Percentiles rank a stretch among this genome's conserved stretches.
Conservation (phyloP, 2,797 vertebrate species). For the Typhlichthys eigenmanni region DNA sequence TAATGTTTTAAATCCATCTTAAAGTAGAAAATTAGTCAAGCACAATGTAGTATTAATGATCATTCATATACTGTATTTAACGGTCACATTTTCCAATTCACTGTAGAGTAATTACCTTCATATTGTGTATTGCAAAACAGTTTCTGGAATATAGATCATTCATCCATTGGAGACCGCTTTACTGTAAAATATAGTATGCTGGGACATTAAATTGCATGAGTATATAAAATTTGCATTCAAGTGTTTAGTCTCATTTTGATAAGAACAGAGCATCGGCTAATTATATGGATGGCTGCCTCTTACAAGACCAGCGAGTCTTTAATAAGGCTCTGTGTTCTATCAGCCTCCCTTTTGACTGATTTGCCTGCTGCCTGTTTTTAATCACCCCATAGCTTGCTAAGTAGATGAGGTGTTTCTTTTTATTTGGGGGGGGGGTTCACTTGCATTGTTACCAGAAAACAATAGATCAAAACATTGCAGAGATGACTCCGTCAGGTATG, state of each 20-base stretch:
- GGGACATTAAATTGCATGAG: conserved; percentile 14
- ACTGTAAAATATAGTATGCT: neutral
- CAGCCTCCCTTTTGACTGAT: too few relatives aligned
- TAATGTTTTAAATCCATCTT: too few relatives aligned
- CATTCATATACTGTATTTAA: too few relatives aligned
- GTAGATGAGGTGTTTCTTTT: too few relatives aligned
- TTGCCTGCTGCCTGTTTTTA: conserved; percentile 1
- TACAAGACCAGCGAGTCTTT: conserved; percentile 18
- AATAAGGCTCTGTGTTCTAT: conserved; percentile 12
- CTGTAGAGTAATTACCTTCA: too few relatives aligned
- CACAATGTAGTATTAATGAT: too few relatives aligned
- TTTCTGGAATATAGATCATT: too few relatives aligned
- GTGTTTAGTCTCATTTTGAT: conserved; percentile 39
- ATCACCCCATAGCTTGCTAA: conserved; percentile 6
- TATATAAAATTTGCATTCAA: conserved; percentile 41
- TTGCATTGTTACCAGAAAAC: conserved; percentile 37
- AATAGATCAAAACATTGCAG: conserved; percentile 35
- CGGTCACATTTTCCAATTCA: too few relatives aligned
- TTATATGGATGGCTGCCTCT: conserved; percentile 55
- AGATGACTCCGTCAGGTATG: conserved; percentile 38
- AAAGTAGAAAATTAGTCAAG: too few relatives aligned
- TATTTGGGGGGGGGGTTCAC: too few relatives aligned
- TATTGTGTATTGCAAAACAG: too few relatives aligned
- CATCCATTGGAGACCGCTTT: too few relatives aligned
- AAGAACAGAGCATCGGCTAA: conserved; percentile 43